Evolutionary conservation across 2,797 vertebrate species (phyloP).

Genomic region (Simalia tracyae): DNA sequence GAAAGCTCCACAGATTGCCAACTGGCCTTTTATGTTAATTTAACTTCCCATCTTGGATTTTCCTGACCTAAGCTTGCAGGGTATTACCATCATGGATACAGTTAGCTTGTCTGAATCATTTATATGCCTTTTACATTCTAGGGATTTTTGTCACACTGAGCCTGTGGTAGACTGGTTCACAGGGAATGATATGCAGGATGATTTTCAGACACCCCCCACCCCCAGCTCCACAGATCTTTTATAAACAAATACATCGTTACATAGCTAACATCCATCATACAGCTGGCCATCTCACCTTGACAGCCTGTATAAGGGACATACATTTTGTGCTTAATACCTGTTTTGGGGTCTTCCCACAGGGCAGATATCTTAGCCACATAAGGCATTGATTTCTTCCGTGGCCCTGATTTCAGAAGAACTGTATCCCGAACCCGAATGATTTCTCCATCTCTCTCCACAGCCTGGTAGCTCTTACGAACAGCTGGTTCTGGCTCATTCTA

Average conservation of each 20-base stretch:
- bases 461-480: slow-evolving; percentile 93
- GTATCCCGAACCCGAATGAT: slow-evolving; percentile 93
- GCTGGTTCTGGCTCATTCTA: slow-evolving; percentile 90
- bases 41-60: neutral
- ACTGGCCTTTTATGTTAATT: neutral
- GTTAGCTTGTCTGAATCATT: neutral
- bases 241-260: neutral
- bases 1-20: neutral
- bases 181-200: neutral
- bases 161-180: neutral
- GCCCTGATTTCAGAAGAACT: slow-evolving; percentile 94
- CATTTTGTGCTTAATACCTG: slow-evolving; percentile 77
- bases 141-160: neutral
- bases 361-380: slow-evolving; percentile 98
- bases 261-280: neutral
- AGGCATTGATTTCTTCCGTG: slow-evolving; percentile 94
- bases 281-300: neutral
- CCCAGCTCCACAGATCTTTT: neutral
- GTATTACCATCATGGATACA: neutral
- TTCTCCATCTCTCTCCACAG: slow-evolving; percentile 90
- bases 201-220: neutral
- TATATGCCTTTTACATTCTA: neutral
- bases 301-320: neutral
- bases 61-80: neutral
- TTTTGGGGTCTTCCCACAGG: slow-evolving; percentile 96